A percentile compares a stretch with the other conserved stretches of the same genome.
Evolutionary conservation across 2,888 invertebrate genomes (phyloP).

Genomic region (Drosophila rubida): DNA sequence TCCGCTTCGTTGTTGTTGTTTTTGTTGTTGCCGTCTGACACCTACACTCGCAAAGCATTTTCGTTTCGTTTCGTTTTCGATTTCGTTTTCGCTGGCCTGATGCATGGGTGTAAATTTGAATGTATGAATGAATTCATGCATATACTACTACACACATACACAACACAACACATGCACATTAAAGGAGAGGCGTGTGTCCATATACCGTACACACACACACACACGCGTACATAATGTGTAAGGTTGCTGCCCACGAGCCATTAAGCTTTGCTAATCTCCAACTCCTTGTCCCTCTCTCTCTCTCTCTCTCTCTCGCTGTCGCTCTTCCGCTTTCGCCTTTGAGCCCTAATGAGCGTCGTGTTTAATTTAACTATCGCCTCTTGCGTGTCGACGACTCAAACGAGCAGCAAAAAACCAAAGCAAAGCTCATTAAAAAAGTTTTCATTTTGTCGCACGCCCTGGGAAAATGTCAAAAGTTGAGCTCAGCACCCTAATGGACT

Average conservation of each 20-base stretch:
- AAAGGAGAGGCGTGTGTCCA: slow-evolving; percentile 57
- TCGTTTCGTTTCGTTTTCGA: slow-evolving; percentile 50
- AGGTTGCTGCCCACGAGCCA: slow-evolving; percentile 42
- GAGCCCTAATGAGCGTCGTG: slow-evolving; percentile 55
- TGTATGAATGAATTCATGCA: slow-evolving; percentile 66
- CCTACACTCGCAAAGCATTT: slow-evolving; percentile 61
- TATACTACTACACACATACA: slow-evolving; percentile 11
- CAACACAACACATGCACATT: slow-evolving; percentile 19
- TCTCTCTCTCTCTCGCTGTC: too few relatives aligned
- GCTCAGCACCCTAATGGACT: slow-evolving; percentile 30
- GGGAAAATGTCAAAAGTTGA: slow-evolving; percentile 60
- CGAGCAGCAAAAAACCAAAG: slow-evolving; percentile 5
- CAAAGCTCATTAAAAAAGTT: slow-evolving; percentile 55
- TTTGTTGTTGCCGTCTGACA: slow-evolving; percentile 49
- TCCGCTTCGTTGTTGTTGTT: slow-evolving; percentile 21
- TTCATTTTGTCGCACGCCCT: slow-evolving; percentile 40
- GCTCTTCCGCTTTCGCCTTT: not conserved
- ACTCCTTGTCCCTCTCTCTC: not conserved
- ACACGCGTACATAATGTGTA: slow-evolving; percentile 6
- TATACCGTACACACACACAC: slow-evolving; percentile 10
- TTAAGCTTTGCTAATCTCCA: slow-evolving; percentile 23
- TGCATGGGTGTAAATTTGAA: slow-evolving; percentile 60
- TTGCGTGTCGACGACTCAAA: slow-evolving; percentile 11
- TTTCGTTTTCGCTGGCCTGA: slow-evolving; percentile 60
- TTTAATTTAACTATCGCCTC: slow-evolving; percentile 43